These are phyloP conservation scores for Cancer borealis DNA, from an alignment of 2,888 invertebrate genomes.

Conservation along the genomic window DNA sequence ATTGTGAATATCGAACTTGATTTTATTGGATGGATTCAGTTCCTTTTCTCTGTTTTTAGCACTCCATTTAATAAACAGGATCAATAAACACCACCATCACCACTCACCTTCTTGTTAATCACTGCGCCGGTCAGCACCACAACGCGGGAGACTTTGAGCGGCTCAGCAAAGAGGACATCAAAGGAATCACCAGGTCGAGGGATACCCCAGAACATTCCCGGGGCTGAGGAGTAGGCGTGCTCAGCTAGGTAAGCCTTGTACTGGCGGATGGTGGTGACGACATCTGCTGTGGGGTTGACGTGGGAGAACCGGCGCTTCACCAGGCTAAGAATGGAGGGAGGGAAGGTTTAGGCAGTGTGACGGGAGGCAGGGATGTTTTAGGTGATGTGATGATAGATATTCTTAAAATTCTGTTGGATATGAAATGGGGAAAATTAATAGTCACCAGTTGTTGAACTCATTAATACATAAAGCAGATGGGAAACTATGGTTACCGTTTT, in stretches of 20 bases:
- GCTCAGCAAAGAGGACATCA: slow-evolving; percentile 79
- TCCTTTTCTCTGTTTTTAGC: too few species aligned
- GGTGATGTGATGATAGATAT: not conserved
- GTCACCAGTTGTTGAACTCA: too few species aligned
- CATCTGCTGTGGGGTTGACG: slow-evolving; percentile 79
- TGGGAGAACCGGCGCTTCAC: slow-evolving; percentile 78
- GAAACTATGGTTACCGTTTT: too few species aligned
- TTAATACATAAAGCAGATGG: too few species aligned
- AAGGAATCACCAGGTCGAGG: slow-evolving; percentile 79
- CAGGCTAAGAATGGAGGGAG: slow-evolving; percentile 66
- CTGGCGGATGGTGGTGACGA: slow-evolving; percentile 79
- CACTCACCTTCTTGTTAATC: slow-evolving; percentile 78
- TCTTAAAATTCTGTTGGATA: not conserved
- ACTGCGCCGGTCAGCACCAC: slow-evolving; percentile 79
- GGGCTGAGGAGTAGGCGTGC: slow-evolving; percentile 79
- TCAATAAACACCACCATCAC: not conserved
- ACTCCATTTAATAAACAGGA: not conserved
- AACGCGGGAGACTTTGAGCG: slow-evolving; percentile 78
- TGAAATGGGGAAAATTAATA: not conserved
- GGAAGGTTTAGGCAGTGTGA: not conserved
- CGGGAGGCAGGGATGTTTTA: not conserved
- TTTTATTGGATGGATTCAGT: too few species aligned
- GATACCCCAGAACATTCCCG: slow-evolving; percentile 80
- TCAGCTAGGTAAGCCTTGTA: slow-evolving; percentile 79
- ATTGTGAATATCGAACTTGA: too few species aligned